A percentile compares a stretch with the other conserved stretches of the same genome.
These are phyloP conservation scores for Agonopterix heracliana DNA, from an alignment of 2,888 invertebrate species.

Conservation along the genomic window DNA sequence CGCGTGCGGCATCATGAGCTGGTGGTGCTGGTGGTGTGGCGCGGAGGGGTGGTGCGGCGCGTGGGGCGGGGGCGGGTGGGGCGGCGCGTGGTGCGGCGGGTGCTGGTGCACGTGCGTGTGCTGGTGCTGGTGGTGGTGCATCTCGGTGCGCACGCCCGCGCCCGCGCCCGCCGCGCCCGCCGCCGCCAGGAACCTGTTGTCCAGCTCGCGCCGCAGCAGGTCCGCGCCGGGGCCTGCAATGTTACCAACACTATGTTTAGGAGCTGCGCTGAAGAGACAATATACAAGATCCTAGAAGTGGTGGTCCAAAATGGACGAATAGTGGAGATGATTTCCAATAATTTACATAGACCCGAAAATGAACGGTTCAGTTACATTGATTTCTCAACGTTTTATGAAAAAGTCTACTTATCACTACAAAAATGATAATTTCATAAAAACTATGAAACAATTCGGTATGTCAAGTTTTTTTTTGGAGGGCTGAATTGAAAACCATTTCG, in stretches of 20 bases:
- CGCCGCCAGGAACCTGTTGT: constrained; percentile 92
- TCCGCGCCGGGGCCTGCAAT: constrained; percentile 80
- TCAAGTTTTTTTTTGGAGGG: too few species aligned
- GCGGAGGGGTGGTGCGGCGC: constrained; percentile 51
- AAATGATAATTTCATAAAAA: too few species aligned
- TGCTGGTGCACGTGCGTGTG: constrained; percentile 94
- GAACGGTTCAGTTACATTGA: too few species aligned
- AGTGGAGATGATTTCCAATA: too few species aligned
- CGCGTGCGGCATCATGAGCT: constrained; percentile 49
- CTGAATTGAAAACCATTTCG: too few species aligned
- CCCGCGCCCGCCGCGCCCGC: constrained; percentile 78
- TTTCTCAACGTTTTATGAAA: too few species aligned
- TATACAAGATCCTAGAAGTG: too few species aligned
- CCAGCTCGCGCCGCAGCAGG: constrained; percentile 90
- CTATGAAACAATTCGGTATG: too few species aligned
- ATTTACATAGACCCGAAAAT: too few species aligned
- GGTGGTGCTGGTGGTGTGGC: constrained; percentile 44
- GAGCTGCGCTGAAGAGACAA: too few species aligned
- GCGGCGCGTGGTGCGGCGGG: constrained; percentile 82
- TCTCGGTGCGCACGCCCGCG: constrained; percentile 83
- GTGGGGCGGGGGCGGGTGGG: constrained; percentile 28
- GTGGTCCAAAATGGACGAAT: too few species aligned
- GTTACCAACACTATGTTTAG: not conserved
- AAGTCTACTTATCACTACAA: too few species aligned
- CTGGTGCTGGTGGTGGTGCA: constrained; percentile 96